Conservation (phyloP, 2,797 vertebrate species). For the Myotis planiceps region DNA sequence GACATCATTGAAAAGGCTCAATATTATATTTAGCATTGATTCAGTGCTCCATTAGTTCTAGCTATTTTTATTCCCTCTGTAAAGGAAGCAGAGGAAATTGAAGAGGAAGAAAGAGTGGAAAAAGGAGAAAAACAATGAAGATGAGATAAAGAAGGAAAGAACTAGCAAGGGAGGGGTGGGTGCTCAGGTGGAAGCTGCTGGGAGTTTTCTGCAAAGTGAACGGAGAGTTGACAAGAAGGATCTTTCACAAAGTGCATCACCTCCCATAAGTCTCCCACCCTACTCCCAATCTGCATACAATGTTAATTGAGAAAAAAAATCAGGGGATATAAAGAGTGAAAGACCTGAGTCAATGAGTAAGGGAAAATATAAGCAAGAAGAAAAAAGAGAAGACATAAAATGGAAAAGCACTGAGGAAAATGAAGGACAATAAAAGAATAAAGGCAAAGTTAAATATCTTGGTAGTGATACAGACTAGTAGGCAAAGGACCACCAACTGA, state of each 20-base stretch:
- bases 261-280: neutral
- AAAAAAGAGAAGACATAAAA: neutral
- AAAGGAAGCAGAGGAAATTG: slow-evolving; percentile 7
- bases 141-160: neutral
- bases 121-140: neutral
- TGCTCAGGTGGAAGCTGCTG: neutral
- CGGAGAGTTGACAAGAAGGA: neutral
- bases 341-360: neutral
- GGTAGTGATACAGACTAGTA: neutral
- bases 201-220: neutral
- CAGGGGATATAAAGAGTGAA: neutral
- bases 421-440: neutral
- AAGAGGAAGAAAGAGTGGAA: neutral
- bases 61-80: neutral
- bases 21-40: neutral
- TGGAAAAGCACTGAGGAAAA: neutral
- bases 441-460: slow-evolving; percentile 4
- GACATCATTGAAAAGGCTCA: neutral
- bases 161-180: neutral
- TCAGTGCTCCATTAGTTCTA: neutral
- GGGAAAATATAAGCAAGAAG: neutral
- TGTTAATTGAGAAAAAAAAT: neutral
- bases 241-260: neutral
- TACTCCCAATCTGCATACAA: neutral
- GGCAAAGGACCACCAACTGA: slow-evolving; percentile 35